Conservation (phyloP, 2,797 vertebrate species). For the Salarias fasciatus region DNA sequence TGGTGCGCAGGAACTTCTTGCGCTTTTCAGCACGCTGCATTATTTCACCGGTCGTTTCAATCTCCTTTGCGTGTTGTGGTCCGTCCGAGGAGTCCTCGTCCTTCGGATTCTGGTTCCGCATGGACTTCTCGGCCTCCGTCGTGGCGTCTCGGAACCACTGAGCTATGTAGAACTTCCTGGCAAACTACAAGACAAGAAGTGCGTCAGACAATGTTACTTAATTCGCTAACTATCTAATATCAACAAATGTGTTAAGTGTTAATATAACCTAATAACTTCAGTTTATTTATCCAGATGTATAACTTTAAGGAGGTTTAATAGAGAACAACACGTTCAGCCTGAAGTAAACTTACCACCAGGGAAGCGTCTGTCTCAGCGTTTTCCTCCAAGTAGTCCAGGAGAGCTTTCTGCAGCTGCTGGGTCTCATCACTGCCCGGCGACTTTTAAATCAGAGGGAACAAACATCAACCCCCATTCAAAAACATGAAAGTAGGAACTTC, state of each 20-base stretch:
- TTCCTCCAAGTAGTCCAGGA: conserved; percentile 95
- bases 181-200: conserved; percentile 84
- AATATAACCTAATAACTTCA: no score
- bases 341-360: conserved; percentile 85
- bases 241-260: no score
- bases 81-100: conserved; percentile 95
- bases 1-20: conserved; percentile 93
- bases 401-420: conserved; percentile 94
- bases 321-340: not conserved
- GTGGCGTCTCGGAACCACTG: conserved; percentile 98
- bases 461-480: no score
- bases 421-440: conserved; percentile 90
- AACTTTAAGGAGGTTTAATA: no score
- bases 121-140: conserved; percentile 97
- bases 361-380: conserved; percentile 95
- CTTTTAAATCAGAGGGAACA: conserved; percentile 49
- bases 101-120: conserved; percentile 91
- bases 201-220: no score
- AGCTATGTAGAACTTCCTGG: conserved; percentile 96
- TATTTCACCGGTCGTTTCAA: conserved; percentile 94
- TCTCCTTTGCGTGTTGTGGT: conserved; percentile 92
- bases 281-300: no score
- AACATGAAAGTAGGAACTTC: no score
- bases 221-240: no score
- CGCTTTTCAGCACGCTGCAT: conserved; percentile 95